These are phyloP conservation scores for Oxytorus armatus DNA, from an alignment of 2,888 invertebrate genomes.

Conservation along the genomic window DNA sequence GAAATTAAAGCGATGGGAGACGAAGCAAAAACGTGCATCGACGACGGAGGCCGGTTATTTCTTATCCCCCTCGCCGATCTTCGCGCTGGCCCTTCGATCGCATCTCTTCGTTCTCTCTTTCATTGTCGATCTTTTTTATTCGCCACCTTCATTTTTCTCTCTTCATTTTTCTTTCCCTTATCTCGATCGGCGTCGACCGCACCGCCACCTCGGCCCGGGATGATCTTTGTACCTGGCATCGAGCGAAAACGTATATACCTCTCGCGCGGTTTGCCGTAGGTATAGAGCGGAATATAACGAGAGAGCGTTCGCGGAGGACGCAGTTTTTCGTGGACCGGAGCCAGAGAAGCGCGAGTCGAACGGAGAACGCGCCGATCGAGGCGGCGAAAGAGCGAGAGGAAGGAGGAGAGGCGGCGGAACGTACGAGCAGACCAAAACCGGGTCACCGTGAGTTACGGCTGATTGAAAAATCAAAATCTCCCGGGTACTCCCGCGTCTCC, in stretches of 20 bases:
- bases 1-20: constrained; percentile 27
- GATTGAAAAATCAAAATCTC: constrained; percentile 68
- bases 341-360: constrained; percentile 20
- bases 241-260: constrained; percentile 34
- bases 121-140: constrained; percentile 49
- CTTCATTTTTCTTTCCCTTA: constrained; percentile 39
- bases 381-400: not conserved
- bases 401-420: constrained; percentile 8
- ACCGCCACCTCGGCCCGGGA: constrained; percentile 23
- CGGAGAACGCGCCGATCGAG: not conserved
- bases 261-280: constrained; percentile 40
- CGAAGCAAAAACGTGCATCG: constrained; percentile 58
- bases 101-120: constrained; percentile 51
- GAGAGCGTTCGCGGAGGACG: constrained; percentile 1
- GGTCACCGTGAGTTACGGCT: constrained; percentile 66
- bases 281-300: constrained; percentile 21
- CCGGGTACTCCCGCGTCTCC: constrained; percentile 18
- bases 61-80: constrained; percentile 71
- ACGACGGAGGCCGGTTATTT: constrained; percentile 69
- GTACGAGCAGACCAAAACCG: constrained; percentile 49
- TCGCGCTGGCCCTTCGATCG: constrained; percentile 71
- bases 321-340: constrained; percentile 49
- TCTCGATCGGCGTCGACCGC: constrained; percentile 61
- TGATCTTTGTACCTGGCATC: not conserved
- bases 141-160: constrained; percentile 4